Conservation (phyloP, 2,888 invertebrate genomes). For the Drosophila atripex region DNA sequence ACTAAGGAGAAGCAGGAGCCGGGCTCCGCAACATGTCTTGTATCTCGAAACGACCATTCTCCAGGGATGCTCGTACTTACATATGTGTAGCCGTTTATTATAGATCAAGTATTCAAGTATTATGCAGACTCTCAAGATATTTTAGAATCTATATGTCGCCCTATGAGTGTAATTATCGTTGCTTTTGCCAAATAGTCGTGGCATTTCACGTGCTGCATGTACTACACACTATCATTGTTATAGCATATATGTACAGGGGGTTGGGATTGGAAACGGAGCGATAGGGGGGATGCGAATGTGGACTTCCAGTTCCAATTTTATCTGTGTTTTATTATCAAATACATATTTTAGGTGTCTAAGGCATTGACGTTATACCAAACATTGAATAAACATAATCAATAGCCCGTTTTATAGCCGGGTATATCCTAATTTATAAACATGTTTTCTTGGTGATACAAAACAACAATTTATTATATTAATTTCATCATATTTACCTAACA, state of each 20-base stretch:
- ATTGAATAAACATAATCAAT: slow-evolving; percentile 44
- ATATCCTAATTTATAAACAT: slow-evolving; percentile 1
- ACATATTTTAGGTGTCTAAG: slow-evolving; percentile 57
- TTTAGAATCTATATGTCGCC: slow-evolving; percentile 24
- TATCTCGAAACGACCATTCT: slow-evolving; percentile 57
- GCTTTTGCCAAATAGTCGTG: slow-evolving; percentile 67
- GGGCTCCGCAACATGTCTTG: slow-evolving; percentile 17
- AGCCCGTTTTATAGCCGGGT: slow-evolving; percentile 12
- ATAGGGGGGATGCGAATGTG: slow-evolving; percentile 8
- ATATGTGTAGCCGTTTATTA: slow-evolving; percentile 35
- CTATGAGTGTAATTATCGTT: slow-evolving; percentile 42
- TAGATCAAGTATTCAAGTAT: slow-evolving; percentile 58
- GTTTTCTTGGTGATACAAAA: not conserved
- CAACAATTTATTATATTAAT: not conserved
- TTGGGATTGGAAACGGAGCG: slow-evolving; percentile 2
- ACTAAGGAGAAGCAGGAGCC: slow-evolving; percentile 1
- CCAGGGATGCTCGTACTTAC: slow-evolving; percentile 29
- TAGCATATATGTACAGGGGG: slow-evolving; percentile 21
- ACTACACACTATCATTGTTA: slow-evolving; percentile 60
- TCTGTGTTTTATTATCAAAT: slow-evolving; percentile 60
- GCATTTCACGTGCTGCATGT: slow-evolving; percentile 41
- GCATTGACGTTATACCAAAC: slow-evolving; percentile 57
- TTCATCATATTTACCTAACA: not conserved
- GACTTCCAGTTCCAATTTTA: slow-evolving; percentile 46
- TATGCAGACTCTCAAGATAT: slow-evolving; percentile 39